Percentiles rank a stretch among this genome's conserved stretches.
phyloP scores from a whole-genome alignment of 1,140 invertebrate genomes.

The Helicoverpa zea region DNA sequence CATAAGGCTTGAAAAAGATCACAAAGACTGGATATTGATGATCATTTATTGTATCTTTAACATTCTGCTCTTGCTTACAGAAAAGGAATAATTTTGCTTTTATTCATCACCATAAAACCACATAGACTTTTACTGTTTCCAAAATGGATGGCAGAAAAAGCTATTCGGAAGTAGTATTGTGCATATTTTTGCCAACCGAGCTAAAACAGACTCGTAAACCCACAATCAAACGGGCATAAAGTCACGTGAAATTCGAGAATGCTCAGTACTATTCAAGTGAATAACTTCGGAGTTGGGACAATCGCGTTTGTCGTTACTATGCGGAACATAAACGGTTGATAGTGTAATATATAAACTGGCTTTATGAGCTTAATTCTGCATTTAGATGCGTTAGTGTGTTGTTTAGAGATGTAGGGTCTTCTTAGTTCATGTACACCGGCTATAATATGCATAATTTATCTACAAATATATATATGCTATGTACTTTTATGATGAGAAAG shows the following conservation, averaged over 20 bases:
- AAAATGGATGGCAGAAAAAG: background rate
- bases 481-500: no score
- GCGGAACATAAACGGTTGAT: constrained; percentile 20
- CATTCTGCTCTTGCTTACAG: no score
- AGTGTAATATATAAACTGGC: constrained; percentile 25
- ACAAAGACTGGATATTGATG: no score
- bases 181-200: background rate
- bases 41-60: no score
- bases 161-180: background rate
- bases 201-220: constrained; percentile 16
- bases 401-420: constrained; percentile 5
- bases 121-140: background rate
- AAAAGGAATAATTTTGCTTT: no score
- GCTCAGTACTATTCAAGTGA: constrained; percentile 15
- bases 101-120: background rate
- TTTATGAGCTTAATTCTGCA: constrained; percentile 38
- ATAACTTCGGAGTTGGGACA: constrained; percentile 2
- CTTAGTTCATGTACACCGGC: background rate
- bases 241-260: background rate
- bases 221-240: constrained; percentile 11
- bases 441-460: background rate
- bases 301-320: background rate
- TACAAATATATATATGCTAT: no score
- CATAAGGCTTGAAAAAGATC: no score
- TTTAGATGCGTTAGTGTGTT: constrained; percentile 16